Conservation (phyloP, 1,140 invertebrate species). For the Scylla paramamosain region DNA sequence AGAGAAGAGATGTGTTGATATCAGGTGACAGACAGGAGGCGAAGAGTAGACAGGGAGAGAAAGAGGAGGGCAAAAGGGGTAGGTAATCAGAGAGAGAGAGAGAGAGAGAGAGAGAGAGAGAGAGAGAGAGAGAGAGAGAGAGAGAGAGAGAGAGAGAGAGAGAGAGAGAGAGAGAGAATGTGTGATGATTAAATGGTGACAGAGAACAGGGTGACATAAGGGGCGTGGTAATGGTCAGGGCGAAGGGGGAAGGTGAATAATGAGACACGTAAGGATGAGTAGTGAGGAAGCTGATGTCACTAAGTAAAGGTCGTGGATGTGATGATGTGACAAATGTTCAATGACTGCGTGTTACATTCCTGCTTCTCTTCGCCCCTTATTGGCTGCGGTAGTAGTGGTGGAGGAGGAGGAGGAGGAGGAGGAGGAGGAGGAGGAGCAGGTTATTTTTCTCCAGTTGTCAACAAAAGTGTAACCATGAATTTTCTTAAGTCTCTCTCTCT, state of each 20-base stretch:
- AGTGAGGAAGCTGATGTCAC: not conserved
- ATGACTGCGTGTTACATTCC: not conserved
- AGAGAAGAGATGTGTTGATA: not conserved
- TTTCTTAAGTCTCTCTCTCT: not conserved
- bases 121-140: too few species aligned
- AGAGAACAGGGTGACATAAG: not conserved
- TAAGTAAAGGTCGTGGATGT: not conserved
- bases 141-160: not conserved
- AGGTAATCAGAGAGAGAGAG: too few species aligned
- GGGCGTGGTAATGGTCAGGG: not conserved
- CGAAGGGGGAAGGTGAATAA: not conserved
- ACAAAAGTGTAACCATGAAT: not conserved
- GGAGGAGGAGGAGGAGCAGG: not conserved
- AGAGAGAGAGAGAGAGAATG: not conserved
- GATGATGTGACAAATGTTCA: not conserved
- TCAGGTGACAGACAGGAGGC: not conserved
- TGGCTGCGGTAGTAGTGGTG: not conserved
- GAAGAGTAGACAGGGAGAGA: not conserved
- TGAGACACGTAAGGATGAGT: not conserved
- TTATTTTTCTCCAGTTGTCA: not conserved
- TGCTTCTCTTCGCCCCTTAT: not conserved
- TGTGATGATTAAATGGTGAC: not conserved
- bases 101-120: too few species aligned
- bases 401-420: constrained; percentile 17
- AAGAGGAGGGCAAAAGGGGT: too few species aligned